phyloP scores from a whole-genome alignment of 2,113 vertebrate species.

The Dicrurus megarhynchus region DNA sequence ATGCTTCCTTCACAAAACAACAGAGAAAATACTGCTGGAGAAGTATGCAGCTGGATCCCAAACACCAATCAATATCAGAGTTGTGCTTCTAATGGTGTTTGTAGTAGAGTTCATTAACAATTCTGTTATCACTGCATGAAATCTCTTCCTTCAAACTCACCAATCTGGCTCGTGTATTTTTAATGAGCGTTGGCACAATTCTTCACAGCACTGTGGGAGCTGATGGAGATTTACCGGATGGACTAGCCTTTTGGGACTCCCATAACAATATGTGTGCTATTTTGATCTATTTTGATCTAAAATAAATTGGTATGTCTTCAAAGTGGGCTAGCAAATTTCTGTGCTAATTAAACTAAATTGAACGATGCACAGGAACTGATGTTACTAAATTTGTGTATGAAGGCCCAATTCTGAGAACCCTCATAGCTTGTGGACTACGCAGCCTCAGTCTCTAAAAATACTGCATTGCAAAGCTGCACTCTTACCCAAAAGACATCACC shows the following conservation, averaged over 20 bases:
- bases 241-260: slow-evolving; percentile 32
- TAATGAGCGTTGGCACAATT: slow-evolving; percentile 33
- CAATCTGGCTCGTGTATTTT: neutral
- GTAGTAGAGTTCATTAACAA: neutral
- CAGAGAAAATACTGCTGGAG: neutral
- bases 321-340: neutral
- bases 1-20: neutral
- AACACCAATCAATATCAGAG: neutral
- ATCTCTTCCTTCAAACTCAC: slow-evolving; percentile 11
- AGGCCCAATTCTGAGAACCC: neutral
- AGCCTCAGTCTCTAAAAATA: neutral
- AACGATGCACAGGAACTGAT: neutral
- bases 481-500: neutral
- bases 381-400: neutral
- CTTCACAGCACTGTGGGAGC: neutral
- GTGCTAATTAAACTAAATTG: neutral
- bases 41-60: neutral
- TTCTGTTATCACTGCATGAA: neutral
- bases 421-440: neutral
- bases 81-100: neutral
- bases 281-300: slow-evolving; percentile 11
- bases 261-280: neutral
- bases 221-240: neutral
- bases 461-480: neutral
- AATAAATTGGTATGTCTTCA: neutral